These are phyloP conservation scores for Microplitis manilae DNA, from an alignment of 2,888 invertebrate genomes.

Conservation along the genomic window DNA sequence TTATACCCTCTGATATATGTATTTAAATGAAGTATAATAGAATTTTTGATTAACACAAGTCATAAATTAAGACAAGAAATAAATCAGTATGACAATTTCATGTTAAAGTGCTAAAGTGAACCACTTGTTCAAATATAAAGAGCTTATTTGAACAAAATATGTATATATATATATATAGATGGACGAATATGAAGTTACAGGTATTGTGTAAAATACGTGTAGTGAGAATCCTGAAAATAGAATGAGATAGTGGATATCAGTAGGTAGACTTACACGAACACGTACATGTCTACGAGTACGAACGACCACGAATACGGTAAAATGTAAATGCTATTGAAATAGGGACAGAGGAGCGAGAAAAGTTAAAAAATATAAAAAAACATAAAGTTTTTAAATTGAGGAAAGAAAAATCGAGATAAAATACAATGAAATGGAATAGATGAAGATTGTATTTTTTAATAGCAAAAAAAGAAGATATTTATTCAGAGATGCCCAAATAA, in stretches of 20 bases:
- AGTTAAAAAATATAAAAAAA: neutral
- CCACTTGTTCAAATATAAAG: neutral
- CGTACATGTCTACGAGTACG: too few relatives aligned
- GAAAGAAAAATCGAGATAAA: neutral
- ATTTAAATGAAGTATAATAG: neutral
- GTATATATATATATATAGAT: neutral
- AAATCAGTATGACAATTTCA: neutral
- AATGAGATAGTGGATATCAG: neutral
- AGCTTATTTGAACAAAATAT: neutral
- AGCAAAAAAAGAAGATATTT: neutral
- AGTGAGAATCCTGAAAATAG: neutral
- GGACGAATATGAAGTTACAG: neutral
- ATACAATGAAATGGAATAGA: neutral
- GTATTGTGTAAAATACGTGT: neutral
- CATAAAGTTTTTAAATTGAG: neutral
- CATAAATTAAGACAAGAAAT: neutral
- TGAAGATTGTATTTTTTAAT: neutral
- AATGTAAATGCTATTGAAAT: conserved; percentile 1
- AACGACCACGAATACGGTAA: neutral
- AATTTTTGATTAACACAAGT: conserved; percentile 2
- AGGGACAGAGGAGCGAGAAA: neutral
- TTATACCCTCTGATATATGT: conserved; percentile 28
- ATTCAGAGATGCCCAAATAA: neutral
- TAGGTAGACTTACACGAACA: too few relatives aligned
- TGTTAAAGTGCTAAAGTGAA: neutral